These are phyloP conservation scores for Philotrypesis tridentata DNA, from an alignment of 1,140 invertebrate species.

Conservation along the genomic window DNA sequence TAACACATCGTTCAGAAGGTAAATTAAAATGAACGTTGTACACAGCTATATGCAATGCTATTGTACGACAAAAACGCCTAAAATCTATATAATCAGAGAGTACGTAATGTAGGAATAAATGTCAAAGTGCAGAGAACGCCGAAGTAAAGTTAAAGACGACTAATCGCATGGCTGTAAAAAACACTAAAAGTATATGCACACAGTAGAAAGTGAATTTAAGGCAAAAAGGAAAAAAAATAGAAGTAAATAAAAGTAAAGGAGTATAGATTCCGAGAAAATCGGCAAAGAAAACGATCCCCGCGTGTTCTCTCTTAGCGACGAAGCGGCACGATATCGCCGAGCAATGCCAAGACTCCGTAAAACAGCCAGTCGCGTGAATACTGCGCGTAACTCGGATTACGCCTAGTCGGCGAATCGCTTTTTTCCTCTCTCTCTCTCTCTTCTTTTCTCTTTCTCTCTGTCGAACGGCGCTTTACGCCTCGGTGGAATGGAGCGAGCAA, in stretches of 20 bases:
- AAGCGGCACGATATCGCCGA: neutral
- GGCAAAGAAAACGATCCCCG: neutral
- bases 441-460: conserved; percentile 16
- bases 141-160: neutral
- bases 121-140: neutral
- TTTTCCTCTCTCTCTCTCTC: neutral
- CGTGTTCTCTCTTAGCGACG: too few species aligned
- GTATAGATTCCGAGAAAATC: neutral
- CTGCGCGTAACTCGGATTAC: conserved; percentile 34
- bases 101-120: neutral
- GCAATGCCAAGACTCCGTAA: neutral
- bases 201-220: too few species aligned
- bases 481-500: conserved; percentile 22
- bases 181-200: neutral
- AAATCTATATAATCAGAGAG: neutral
- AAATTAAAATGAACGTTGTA: too few species aligned
- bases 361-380: conserved; percentile 4
- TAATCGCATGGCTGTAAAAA: neutral
- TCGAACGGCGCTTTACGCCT: conserved; percentile 17
- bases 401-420: conserved; percentile 31
- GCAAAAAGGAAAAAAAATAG: too few species aligned
- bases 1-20: too few species aligned
- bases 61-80: too few species aligned
- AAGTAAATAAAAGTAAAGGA: neutral
- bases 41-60: too few species aligned